Conservation (phyloP, 2,888 invertebrate genomes). For the Ellobium chinense region DNA sequence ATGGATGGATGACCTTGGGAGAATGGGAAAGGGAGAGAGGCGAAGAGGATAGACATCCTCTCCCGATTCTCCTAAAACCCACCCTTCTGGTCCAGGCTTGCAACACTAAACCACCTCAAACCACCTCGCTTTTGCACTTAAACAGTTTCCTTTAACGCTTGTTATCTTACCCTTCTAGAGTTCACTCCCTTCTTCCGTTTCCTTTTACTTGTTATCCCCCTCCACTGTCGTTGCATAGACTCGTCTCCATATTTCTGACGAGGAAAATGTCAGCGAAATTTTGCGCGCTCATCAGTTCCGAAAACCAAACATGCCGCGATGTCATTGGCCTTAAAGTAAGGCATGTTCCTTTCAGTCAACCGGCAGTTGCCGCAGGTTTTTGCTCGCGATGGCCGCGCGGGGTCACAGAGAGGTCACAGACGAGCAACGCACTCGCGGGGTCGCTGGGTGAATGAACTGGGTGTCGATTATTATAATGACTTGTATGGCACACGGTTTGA, state of each 20-base stretch:
- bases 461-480: neutral
- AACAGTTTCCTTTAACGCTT: too few relatives aligned
- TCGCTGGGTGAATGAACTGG: conserved; percentile 35
- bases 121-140: too few relatives aligned
- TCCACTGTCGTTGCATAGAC: too few relatives aligned
- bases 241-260: neutral
- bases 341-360: neutral
- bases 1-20: too few relatives aligned
- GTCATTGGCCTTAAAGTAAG: neutral
- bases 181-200: neutral
- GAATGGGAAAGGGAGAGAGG: too few relatives aligned
- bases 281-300: conserved; percentile 2
- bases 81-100: too few relatives aligned
- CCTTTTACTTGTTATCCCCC: too few relatives aligned
- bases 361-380: conserved; percentile 11
- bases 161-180: too few relatives aligned
- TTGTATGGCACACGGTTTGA: neutral
- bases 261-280: neutral
- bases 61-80: too few relatives aligned
- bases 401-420: conserved; percentile 19
- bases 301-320: neutral
- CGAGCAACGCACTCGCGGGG: conserved; percentile 22
- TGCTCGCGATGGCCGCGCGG: neutral
- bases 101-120: too few relatives aligned
- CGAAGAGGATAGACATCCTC: too few relatives aligned